phyloP scores from a whole-genome alignment of 1,140 invertebrate species.

The Mya arenaria region DNA sequence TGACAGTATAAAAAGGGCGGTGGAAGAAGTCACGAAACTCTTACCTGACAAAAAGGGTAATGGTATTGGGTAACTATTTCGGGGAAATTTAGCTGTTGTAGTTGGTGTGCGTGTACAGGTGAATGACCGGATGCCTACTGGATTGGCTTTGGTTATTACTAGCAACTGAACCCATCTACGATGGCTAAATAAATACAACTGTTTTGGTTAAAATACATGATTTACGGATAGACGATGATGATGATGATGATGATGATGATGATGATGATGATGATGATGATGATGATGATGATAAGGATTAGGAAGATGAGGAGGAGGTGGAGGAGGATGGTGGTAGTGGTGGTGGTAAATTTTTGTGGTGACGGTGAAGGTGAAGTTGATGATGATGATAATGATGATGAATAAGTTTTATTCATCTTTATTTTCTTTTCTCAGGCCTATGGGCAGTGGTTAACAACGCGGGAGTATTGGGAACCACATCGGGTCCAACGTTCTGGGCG shows the following conservation, averaged over 20 bases:
- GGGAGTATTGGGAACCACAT: conserved; percentile 52
- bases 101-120: too few relatives aligned
- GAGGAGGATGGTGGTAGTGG: too few relatives aligned
- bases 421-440: conserved; percentile 49
- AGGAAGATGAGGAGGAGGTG: neutral
- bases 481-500: conserved; percentile 50
- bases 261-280: too few relatives aligned
- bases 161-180: too few relatives aligned
- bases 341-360: neutral
- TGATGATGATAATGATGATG: neutral
- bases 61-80: too few relatives aligned
- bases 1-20: conserved; percentile 35
- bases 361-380: neutral
- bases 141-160: conserved; percentile 73
- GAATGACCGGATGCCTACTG: conserved; percentile 80
- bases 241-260: too few relatives aligned
- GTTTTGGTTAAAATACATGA: neutral
- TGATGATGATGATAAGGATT: too few relatives aligned
- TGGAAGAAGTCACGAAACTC: conserved; percentile 1
- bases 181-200: neutral
- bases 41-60: conserved; percentile 26
- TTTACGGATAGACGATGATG: neutral
- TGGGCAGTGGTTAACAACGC: conserved; percentile 71
- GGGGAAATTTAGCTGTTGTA: too few relatives aligned
- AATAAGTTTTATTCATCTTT: neutral